Conservation (phyloP, 2,888 invertebrate species). For the Volucella inanis region DNA sequence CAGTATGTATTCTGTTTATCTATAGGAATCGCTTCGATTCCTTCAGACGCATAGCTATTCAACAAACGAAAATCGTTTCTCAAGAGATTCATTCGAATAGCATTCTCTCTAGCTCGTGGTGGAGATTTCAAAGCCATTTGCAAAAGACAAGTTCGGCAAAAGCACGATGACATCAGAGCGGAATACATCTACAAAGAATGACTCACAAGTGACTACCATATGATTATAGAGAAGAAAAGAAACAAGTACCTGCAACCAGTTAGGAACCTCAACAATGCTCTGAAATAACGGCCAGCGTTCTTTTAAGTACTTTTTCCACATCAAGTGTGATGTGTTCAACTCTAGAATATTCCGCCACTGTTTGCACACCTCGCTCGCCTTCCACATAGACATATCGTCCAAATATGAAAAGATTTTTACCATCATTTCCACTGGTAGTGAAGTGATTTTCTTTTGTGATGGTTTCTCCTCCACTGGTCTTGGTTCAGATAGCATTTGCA, state of each 20-base stretch:
- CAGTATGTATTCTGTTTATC: slow-evolving; percentile 87
- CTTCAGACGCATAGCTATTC: slow-evolving; percentile 82
- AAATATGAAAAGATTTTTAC: slow-evolving; percentile 94
- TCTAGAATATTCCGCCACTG: slow-evolving; percentile 93
- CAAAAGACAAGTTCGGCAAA: slow-evolving; percentile 93
- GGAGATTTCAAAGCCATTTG: slow-evolving; percentile 91
- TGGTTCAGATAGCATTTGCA: slow-evolving; percentile 80
- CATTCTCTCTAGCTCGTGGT: slow-evolving; percentile 88
- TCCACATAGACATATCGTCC: slow-evolving; percentile 96
- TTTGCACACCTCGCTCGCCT: slow-evolving; percentile 92
- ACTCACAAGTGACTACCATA: background rate
- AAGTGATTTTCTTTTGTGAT: slow-evolving; percentile 77
- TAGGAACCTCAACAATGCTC: slow-evolving; percentile 87
- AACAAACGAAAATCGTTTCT: slow-evolving; percentile 87
- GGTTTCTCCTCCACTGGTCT: slow-evolving; percentile 77
- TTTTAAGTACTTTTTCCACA: slow-evolving; percentile 91
- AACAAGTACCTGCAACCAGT: slow-evolving; percentile 89
- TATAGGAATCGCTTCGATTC: slow-evolving; percentile 83
- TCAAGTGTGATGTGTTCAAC: slow-evolving; percentile 89
- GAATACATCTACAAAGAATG: slow-evolving; percentile 85
- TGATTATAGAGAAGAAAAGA: slow-evolving; percentile 24
- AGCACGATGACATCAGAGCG: slow-evolving; percentile 89
- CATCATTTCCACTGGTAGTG: slow-evolving; percentile 86
- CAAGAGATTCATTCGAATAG: slow-evolving; percentile 92
- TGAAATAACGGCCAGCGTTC: slow-evolving; percentile 94